Conservation (phyloP, 1,140 invertebrate genomes). For the Rhopalosiphum maidis region DNA sequence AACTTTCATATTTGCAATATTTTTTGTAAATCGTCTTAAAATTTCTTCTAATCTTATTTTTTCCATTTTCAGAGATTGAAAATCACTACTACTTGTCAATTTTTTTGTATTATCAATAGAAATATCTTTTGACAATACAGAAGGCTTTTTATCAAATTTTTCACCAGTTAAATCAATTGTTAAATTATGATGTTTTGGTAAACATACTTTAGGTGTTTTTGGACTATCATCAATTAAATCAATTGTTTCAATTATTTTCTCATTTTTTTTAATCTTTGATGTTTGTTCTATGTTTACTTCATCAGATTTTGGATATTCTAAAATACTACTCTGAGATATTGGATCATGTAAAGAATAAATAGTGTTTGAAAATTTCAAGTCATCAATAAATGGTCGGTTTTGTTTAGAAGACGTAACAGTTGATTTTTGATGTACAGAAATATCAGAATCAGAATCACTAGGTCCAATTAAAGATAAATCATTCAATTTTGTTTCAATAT, state of each 20-base stretch:
- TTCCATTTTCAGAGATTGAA: slow-evolving; percentile 39
- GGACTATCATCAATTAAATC: neutral
- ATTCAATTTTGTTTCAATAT: slow-evolving; percentile 9
- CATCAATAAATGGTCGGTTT: slow-evolving; percentile 22
- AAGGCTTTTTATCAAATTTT: neutral
- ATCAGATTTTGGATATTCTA: neutral
- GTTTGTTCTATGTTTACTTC: neutral
- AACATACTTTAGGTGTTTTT: neutral
- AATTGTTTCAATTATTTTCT: slow-evolving; percentile 21
- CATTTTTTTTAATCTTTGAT: neutral
- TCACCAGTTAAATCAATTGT: slow-evolving; percentile 26
- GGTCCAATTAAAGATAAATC: slow-evolving; percentile 42
- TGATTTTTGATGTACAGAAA: slow-evolving; percentile 31
- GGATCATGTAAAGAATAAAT: neutral
- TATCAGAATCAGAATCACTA: slow-evolving; percentile 21
- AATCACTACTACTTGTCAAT: neutral
- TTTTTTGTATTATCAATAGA: neutral
- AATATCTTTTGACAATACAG: neutral
- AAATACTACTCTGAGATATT: slow-evolving; percentile 46
- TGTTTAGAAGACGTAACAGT: slow-evolving; percentile 31
- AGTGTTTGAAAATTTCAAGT: neutral
- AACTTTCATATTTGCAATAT: slow-evolving; percentile 24
- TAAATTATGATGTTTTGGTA: neutral
- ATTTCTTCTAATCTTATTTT: slow-evolving; percentile 38
- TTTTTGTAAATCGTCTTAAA: neutral